These are phyloP conservation scores for Pundamilia nyererei DNA, from an alignment of 2,113 vertebrate genomes.

Conservation along the genomic window DNA sequence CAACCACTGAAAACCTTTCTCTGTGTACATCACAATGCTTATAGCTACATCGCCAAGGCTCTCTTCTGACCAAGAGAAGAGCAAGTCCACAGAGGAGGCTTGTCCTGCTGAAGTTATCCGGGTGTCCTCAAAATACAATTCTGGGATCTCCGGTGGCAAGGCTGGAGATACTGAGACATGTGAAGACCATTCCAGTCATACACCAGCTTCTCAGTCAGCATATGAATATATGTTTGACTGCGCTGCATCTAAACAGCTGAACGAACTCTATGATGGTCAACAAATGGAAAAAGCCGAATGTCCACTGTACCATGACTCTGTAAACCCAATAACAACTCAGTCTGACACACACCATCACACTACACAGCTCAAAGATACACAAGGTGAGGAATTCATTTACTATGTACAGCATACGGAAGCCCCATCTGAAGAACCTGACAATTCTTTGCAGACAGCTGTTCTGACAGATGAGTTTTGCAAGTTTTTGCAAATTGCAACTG, in stretches of 20 bases:
- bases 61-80: conserved; percentile 58
- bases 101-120: conserved; percentile 30
- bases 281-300: not conserved
- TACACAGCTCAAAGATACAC: conserved; percentile 1
- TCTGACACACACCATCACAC: not conserved
- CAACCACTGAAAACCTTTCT: conserved; percentile 75
- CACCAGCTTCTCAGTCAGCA: conserved; percentile 20
- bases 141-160: conserved; percentile 4
- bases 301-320: not conserved
- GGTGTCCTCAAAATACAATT: conserved; percentile 38
- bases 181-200: conserved; percentile 34
- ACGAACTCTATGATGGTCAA: not conserved
- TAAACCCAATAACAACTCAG: conserved; percentile 4
- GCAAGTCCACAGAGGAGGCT: conserved; percentile 48
- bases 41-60: conserved; percentile 67
- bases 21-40: conserved; percentile 74
- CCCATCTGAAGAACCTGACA: conserved; percentile 4
- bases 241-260: not conserved
- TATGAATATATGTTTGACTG: not conserved
- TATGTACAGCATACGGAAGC: conserved; percentile 8
- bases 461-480: conserved; percentile 10
- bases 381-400: conserved; percentile 36
- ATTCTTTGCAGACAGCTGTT: not conserved
- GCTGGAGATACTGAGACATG: conserved; percentile 3
- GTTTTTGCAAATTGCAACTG: not conserved